Percentiles rank a stretch among this genome's conserved stretches.
Evolutionary conservation across 2,113 vertebrate species (phyloP).

Genomic region (Anoura caudifer): DNA sequence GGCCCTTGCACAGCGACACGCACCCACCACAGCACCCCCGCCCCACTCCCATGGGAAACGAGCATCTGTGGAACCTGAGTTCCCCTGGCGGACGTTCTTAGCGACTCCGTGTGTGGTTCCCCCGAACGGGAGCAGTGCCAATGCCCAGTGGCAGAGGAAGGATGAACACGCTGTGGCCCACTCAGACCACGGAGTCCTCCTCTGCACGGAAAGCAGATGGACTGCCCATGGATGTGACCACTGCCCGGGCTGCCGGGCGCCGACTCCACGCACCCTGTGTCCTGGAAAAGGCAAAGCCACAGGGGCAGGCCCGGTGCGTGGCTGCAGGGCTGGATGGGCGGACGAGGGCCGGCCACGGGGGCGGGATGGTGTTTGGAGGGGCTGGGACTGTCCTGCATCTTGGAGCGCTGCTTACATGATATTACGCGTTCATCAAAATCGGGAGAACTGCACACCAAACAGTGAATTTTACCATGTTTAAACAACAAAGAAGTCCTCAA

Average conservation of each 20-base stretch:
- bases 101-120: not conserved
- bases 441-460: not conserved
- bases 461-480: not conserved
- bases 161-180: fast-evolving
- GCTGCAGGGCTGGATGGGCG: fast-evolving
- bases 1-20: not conserved
- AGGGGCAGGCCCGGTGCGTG: no score
- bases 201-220: not conserved
- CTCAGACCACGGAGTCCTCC: fast-evolving
- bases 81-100: fast-evolving
- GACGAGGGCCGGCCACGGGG: not conserved
- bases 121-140: not conserved
- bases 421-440: not conserved
- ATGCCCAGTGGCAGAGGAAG: fast-evolving
- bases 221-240: no score
- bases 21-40: fast-evolving
- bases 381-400: not conserved
- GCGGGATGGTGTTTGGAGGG: no score
- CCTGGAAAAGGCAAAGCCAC: not conserved
- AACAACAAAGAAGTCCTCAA: not conserved
- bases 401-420: not conserved
- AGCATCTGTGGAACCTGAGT: no score
- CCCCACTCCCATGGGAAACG: fast-evolving
- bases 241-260: no score
- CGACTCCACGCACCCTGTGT: no score